Conservation (phyloP, 2,797 vertebrate genomes). For the Alosa sapidissima region DNA sequence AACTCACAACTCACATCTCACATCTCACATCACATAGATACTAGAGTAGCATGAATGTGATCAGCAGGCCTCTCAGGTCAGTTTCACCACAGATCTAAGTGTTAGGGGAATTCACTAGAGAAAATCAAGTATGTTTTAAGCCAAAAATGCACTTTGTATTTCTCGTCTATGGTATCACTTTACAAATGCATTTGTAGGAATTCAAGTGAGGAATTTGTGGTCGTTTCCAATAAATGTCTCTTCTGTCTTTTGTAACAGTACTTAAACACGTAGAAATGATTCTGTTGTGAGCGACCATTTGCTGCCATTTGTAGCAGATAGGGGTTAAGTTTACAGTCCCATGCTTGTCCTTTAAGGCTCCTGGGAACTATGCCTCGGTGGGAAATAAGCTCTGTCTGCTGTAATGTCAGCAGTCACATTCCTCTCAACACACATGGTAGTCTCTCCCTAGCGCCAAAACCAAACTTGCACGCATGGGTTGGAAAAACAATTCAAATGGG, state of each 20-base stretch:
- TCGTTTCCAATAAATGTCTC: background rate
- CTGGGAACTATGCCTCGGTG: background rate
- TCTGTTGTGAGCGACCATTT: background rate
- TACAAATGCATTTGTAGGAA: no score
- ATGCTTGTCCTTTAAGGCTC: background rate
- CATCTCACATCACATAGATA: no score
- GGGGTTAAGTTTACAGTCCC: background rate
- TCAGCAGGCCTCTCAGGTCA: no score
- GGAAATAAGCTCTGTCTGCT: background rate
- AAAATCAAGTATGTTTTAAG: no score
- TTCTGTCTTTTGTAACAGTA: background rate
- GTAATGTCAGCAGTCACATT: slow-evolving; percentile 5
- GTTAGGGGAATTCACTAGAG: no score
- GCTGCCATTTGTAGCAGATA: background rate
- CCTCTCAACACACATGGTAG: background rate
- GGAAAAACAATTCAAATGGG: slow-evolving; percentile 7
- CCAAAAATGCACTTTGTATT: no score
- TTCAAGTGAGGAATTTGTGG: background rate
- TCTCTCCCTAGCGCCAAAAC: background rate
- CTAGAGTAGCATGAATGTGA: no score
- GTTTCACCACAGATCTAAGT: no score
- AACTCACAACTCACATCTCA: no score
- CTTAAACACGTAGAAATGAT: background rate
- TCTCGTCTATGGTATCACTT: no score
- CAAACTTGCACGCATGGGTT: background rate